phyloP scores from a whole-genome alignment of 2,113 vertebrate genomes.

The Neolamprologus brichardi region DNA sequence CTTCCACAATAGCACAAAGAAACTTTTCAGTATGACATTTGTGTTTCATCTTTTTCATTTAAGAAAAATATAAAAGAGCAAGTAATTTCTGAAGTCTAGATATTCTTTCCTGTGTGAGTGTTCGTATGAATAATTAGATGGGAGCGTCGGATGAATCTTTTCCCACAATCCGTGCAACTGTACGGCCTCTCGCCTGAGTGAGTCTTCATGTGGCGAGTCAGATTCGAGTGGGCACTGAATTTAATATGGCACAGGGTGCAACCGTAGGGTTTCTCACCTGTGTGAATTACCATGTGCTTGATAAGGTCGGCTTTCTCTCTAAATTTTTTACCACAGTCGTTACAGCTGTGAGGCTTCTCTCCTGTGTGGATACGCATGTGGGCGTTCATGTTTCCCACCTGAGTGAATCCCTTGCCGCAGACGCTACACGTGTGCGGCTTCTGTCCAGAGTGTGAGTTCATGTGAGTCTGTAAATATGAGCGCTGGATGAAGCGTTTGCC shows the following conservation, averaged over 20 bases:
- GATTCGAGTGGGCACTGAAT: conserved; percentile 33
- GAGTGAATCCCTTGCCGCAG: neutral
- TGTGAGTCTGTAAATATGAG: neutral
- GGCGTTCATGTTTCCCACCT: neutral
- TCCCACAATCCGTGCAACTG: conserved; percentile 2
- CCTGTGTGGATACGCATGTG: neutral
- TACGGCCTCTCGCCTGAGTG: conserved; percentile 32
- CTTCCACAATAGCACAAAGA: neutral
- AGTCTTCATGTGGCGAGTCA: conserved; percentile 33
- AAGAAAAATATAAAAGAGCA: neutral
- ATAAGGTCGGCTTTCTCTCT: neutral
- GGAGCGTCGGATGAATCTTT: conserved; percentile 18
- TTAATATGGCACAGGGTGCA: conserved; percentile 18
- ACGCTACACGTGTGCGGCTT: neutral
- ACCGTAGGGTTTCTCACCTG: conserved; percentile 20
- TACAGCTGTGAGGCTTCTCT: neutral
- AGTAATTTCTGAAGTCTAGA: neutral
- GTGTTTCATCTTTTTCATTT: neutral
- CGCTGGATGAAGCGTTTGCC: neutral
- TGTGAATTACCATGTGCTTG: conserved; percentile 24
- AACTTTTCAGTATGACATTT: neutral
- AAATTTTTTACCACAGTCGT: neutral
- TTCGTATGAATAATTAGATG: conserved; percentile 23
- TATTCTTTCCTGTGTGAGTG: neutral
- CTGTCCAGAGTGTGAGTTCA: neutral